Evolutionary conservation across 2,113 vertebrate species (phyloP).

Genomic region (Indicator indicator): DNA sequence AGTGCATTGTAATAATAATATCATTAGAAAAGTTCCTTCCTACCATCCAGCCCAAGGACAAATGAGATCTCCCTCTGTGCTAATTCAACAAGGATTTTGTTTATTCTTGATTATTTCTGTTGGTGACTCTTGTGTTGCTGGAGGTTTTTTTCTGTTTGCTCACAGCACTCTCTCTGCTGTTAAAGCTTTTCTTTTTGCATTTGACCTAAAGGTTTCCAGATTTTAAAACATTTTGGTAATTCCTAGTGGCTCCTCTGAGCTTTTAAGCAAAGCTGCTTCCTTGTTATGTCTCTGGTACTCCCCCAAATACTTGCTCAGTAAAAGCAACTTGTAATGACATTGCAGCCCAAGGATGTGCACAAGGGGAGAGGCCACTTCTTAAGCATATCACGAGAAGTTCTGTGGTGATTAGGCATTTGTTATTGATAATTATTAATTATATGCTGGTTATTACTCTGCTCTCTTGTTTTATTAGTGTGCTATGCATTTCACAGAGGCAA

Average conservation of each 20-base stretch:
- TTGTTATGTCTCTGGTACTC: neutral
- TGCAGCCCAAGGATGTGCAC: neutral
- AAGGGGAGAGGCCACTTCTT: neutral
- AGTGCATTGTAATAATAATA: neutral
- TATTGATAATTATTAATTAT: constrained; percentile 59
- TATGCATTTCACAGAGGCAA: constrained; percentile 4
- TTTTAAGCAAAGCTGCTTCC: neutral
- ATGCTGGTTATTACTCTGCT: neutral
- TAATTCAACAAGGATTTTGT: constrained; percentile 34
- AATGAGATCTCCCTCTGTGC: neutral
- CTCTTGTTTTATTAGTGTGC: neutral
- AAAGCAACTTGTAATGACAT: neutral
- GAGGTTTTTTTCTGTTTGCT: neutral
- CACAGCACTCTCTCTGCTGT: neutral
- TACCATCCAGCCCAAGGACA: constrained; percentile 27
- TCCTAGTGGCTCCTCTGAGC: neutral
- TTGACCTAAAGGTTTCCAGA: neutral
- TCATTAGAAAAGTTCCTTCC: neutral
- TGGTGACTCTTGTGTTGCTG: neutral
- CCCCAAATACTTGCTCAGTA: neutral
- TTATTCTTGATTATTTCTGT: constrained; percentile 39
- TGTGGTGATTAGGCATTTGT: constrained; percentile 10
- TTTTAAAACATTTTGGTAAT: neutral
- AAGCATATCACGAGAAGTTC: neutral
- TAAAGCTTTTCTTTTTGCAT: neutral